A percentile compares a stretch with the other conserved stretches of the same genome.
Conservation (phyloP, 2,797 vertebrate genomes). For the Nannoperca australis region DNA sequence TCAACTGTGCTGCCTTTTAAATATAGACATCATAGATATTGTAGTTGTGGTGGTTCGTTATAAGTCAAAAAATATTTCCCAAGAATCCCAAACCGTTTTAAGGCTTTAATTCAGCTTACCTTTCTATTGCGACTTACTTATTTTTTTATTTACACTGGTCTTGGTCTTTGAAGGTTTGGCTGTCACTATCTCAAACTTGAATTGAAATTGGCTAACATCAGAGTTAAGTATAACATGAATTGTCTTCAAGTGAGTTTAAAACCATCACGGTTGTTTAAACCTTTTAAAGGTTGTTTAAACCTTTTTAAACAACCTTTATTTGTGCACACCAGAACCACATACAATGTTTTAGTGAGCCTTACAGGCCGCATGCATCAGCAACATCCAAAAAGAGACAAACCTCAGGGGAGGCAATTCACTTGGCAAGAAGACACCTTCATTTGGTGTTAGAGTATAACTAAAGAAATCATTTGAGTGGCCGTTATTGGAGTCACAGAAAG, state of each 20-base stretch:
- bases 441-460: not conserved
- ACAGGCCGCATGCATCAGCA: no score
- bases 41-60: not conserved
- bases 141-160: not conserved
- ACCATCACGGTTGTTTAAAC: not conserved
- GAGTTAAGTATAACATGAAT: not conserved
- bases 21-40: conserved; percentile 9
- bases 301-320: not conserved
- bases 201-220: not conserved
- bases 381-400: not conserved
- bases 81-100: not conserved
- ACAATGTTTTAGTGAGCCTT: not conserved
- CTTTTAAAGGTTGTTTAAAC: no score
- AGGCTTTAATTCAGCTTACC: not conserved
- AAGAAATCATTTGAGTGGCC: not conserved
- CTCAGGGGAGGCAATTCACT: not conserved
- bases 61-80: not conserved
- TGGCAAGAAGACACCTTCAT: not conserved
- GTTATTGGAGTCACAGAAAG: not conserved
- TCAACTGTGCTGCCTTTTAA: conserved; percentile 44
- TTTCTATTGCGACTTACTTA: not conserved
- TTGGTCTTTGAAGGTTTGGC: not conserved
- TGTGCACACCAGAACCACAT: not conserved
- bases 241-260: not conserved
- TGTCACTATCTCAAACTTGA: not conserved